Conservation (phyloP, 2,113 vertebrate genomes). For the Zosterops pallidus region DNA sequence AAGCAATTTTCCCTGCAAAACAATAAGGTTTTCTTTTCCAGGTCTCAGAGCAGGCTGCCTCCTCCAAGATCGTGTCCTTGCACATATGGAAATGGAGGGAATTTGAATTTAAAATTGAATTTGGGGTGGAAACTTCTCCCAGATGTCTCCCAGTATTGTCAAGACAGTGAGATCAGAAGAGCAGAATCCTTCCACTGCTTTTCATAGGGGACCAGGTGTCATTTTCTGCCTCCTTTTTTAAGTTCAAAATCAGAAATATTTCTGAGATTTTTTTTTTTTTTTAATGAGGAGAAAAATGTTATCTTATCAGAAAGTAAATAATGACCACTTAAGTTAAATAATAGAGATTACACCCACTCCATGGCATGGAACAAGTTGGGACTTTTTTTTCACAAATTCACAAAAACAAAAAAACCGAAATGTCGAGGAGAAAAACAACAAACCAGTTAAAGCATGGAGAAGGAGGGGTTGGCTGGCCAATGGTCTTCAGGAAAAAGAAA, state of each 20-base stretch:
- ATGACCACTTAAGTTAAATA: background rate
- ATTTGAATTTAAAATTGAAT: slow-evolving; percentile 35
- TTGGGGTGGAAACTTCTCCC: background rate
- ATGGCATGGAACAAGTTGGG: background rate
- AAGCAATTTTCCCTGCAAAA: background rate
- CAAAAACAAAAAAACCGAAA: background rate
- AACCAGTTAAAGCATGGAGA: background rate
- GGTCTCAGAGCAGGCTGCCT: background rate
- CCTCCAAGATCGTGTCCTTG: background rate
- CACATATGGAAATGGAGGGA: background rate
- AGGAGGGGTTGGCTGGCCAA: background rate
- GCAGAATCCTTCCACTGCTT: background rate
- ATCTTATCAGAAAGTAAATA: background rate
- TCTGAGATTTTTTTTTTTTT: background rate
- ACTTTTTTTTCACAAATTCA: background rate
- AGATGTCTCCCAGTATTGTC: background rate
- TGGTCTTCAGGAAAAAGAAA: background rate
- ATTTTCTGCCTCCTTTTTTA: background rate
- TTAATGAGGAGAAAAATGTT: background rate
- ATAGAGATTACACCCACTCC: background rate
- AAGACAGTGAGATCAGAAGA: background rate
- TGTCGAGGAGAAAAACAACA: background rate
- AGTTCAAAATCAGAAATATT: background rate
- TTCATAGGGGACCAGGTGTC: background rate
- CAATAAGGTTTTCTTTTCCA: background rate